Evolutionary conservation across 2,113 vertebrate genomes (phyloP), one percentile per base, ranked within the genome.

Genomic region (Nothocercus nigrocapillus): DNA sequence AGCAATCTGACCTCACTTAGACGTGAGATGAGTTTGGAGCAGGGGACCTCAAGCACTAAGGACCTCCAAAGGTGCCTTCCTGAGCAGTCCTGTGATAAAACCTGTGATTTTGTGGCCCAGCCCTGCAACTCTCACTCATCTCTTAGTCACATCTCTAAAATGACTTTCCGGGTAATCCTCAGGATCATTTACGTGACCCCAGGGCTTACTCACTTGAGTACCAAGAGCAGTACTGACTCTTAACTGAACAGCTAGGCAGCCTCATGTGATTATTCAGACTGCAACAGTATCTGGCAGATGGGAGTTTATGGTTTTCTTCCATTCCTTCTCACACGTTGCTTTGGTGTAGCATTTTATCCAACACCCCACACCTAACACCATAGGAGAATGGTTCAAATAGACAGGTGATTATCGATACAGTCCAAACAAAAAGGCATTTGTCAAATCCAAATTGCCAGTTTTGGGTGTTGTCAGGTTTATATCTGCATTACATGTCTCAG

Each of bases 91-190:
- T 45, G 8, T 20, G 15, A 4, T 2, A 8, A 77, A 91, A 58
- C 64, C 62, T 1, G 0, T 58, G 17, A 80, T 73, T 73, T 44
- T 45, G 8, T n/a, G 20, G 5, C 2, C 9, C 77, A n/a, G 88
- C 54, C 36, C 80, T 83, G 88, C 64, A 81, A 73, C 76, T 93
- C 68, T 59, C 27, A 77, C 72, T 38, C 30, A 19, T 77, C 59
- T 74, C 72, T 78, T 91, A 88, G 83, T 85, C 54, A 63, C 24
- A 34, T 58, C 68, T 90, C 83, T 80, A 83, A 90, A 95, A 91
- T 74, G 88, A 93, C 77, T 74, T 94, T 91, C 92, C 82, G 42
- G 80, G 72, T 93, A 93, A 95, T 91, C 68, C 82, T 88, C 40
- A 70, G 49, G 59, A 88, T 94, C 92, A 88, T 95, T 93, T 90